Percentiles rank a stretch among this genome's conserved stretches.
phyloP scores from a whole-genome alignment of 92 coral and sea anemone species.

The Palythoa heliodiscus region DNA sequence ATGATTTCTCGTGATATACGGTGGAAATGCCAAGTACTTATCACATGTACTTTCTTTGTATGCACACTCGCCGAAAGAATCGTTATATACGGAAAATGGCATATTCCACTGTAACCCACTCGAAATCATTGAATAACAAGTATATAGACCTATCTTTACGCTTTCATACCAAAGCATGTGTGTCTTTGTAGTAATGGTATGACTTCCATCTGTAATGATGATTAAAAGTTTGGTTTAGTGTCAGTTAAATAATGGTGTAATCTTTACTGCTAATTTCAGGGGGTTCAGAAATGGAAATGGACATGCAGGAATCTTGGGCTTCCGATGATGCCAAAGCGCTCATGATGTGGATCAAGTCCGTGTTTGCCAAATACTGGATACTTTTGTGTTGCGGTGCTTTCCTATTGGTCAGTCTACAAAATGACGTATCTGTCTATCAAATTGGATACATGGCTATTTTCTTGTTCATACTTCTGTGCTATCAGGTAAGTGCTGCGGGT shows the following conservation, averaged over 20 bases:
- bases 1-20: too few species aligned
- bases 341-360: conserved; percentile 93
- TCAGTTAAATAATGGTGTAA: not conserved
- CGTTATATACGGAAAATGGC: too few species aligned
- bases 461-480: conserved; percentile 90
- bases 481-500: conserved; percentile 57
- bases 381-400: conserved; percentile 98
- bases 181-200: not conserved
- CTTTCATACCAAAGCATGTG: too few species aligned
- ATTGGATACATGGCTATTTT: conserved; percentile 99
- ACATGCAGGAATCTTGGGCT: conserved; percentile 67
- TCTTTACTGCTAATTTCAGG: not conserved
- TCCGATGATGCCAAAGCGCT: conserved; percentile 92
- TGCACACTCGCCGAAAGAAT: too few species aligned
- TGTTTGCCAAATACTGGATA: conserved; percentile 99
- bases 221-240: not conserved
- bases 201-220: not conserved
- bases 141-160: too few species aligned
- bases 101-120: too few species aligned
- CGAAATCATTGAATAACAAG: too few species aligned
- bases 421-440: conserved; percentile 96
- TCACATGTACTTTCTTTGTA: too few species aligned
- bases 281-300: conserved; percentile 48
- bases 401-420: conserved; percentile 96
- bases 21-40: too few species aligned